Base-by-base conservation (phyloP, 1,140 invertebrate species). In the Tetramorium parvispinum region DNA sequence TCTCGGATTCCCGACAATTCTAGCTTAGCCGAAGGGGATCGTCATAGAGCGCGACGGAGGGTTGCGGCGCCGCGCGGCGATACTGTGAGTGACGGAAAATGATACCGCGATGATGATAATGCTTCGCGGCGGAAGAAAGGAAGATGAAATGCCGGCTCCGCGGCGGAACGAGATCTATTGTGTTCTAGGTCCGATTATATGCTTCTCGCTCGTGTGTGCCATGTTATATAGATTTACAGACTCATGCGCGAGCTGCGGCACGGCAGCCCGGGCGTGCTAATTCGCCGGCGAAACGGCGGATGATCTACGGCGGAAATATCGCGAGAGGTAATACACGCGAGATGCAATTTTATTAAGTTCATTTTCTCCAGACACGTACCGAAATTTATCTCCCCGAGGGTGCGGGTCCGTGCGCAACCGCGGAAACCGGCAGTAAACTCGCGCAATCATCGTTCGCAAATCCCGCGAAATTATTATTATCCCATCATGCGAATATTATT, bases 21-120 rank as follows among this genome's bases (percentile, higher is more conserved):
- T 46, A 77, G 37, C 40, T 77, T 53, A 21, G 24, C 6, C 61
- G 40, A 11, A 82, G 68, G 65, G 40, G 43, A 81, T 57, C 32
- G 51, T 77, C 49, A 24, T 16, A 59, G 55, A 82, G 55, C 57
- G 27, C 8, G 49, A 24, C 21, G 66, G 51, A 63, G 73, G 82
- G 73, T 53, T 77, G 53, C 40, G 24, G 0, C 57, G n/a, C 70
- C 68, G 68, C 57, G 83, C 51, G 77, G 83, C 78, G 87, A 82
- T 88, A 81, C 43, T 40, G 27, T 79, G 61, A 88, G 75, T 85
- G 82, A 71, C 68, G 87, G 78, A 86, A 88, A 89, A 86, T 81
- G 88, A 89, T 89, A 89, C 53, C 43, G 59, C 73, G 71, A 77
- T 81, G 78, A 88, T 85, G 87, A 89, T 88, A 88, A 88, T 88